phyloP scores from a whole-genome alignment of 1,140 invertebrate genomes.

The Pseudomyrmex cubaensis region DNA sequence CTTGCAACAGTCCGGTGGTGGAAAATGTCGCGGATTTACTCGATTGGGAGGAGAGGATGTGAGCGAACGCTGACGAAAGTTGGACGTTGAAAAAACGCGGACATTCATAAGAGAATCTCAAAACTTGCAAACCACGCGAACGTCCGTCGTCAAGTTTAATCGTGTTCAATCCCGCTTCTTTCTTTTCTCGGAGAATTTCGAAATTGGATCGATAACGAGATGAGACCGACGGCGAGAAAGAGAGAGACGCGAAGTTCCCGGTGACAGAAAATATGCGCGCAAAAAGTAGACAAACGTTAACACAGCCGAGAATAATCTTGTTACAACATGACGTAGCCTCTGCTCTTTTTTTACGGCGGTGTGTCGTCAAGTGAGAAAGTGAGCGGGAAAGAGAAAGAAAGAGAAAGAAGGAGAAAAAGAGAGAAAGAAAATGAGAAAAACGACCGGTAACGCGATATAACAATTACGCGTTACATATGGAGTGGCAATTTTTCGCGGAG shows the following conservation, averaged over 20 bases:
- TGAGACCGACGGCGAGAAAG: no score
- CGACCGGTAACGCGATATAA: background rate
- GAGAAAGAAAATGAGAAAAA: background rate
- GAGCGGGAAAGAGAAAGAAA: no score
- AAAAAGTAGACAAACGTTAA: slow-evolving; percentile 46
- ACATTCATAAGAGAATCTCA: slow-evolving; percentile 48
- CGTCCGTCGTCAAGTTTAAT: slow-evolving; percentile 33
- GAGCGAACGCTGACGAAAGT: slow-evolving; percentile 29
- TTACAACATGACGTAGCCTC: slow-evolving; percentile 34
- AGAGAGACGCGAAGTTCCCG: background rate
- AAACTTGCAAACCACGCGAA: slow-evolving; percentile 20
- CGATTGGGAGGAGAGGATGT: slow-evolving; percentile 26
- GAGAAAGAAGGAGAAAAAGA: background rate
- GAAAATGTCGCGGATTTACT: slow-evolving; percentile 22
- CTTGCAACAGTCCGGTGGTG: background rate
- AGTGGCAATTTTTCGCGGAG: slow-evolving; percentile 38
- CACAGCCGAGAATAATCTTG: slow-evolving; percentile 36
- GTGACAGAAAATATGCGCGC: slow-evolving; percentile 17
- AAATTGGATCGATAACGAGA: slow-evolving; percentile 34
- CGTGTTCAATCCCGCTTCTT: slow-evolving; percentile 15
- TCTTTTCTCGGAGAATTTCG: slow-evolving; percentile 9
- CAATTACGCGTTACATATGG: slow-evolving; percentile 2
- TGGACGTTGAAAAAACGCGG: slow-evolving; percentile 22
- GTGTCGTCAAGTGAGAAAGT: background rate
- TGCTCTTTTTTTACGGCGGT: slow-evolving; percentile 8